Percentiles rank a stretch among this genome's conserved stretches.
Conservation (phyloP, 2,888 invertebrate species). For the Mellilla xanthometata region DNA sequence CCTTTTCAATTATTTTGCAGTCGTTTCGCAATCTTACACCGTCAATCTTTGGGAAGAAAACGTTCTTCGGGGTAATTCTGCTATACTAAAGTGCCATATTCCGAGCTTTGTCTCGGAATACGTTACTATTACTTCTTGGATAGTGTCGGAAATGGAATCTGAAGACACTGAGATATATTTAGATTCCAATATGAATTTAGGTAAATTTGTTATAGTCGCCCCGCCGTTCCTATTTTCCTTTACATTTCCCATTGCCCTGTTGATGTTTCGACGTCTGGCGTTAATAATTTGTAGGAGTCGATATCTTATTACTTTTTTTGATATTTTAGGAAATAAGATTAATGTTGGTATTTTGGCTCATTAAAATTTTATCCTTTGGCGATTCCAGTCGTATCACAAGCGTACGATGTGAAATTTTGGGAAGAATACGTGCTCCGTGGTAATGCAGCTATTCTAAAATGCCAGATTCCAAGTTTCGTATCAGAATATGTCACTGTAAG, state of each 20-base stretch:
- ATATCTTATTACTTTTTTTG: too few species aligned
- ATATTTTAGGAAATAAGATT: too few species aligned
- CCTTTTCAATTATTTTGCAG: constrained; percentile 79
- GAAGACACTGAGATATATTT: constrained; percentile 74
- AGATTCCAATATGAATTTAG: constrained; percentile 68
- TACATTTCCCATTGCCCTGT: background rate
- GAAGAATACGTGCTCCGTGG: constrained; percentile 95
- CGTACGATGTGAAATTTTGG: constrained; percentile 95
- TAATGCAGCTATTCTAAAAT: constrained; percentile 95
- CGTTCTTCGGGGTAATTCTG: constrained; percentile 94
- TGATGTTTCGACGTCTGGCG: too few species aligned
- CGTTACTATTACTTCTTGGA: constrained; percentile 93
- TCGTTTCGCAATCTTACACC: constrained; percentile 93
- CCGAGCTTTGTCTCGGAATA: constrained; percentile 96
- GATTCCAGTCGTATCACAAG: constrained; percentile 93
- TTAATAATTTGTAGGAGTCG: too few species aligned
- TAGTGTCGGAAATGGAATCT: constrained; percentile 86
- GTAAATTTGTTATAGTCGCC: constrained; percentile 43
- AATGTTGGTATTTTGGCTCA: too few species aligned
- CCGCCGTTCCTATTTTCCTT: constrained; percentile 19
- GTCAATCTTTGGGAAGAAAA: constrained; percentile 97
- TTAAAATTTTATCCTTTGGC: constrained; percentile 19
- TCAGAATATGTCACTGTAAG: constrained; percentile 94
- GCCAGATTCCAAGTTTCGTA: constrained; percentile 96
- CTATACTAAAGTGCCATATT: constrained; percentile 95